Base-by-base conservation (phyloP, 2,888 invertebrate species). In the Cerceris rybyensis region DNA sequence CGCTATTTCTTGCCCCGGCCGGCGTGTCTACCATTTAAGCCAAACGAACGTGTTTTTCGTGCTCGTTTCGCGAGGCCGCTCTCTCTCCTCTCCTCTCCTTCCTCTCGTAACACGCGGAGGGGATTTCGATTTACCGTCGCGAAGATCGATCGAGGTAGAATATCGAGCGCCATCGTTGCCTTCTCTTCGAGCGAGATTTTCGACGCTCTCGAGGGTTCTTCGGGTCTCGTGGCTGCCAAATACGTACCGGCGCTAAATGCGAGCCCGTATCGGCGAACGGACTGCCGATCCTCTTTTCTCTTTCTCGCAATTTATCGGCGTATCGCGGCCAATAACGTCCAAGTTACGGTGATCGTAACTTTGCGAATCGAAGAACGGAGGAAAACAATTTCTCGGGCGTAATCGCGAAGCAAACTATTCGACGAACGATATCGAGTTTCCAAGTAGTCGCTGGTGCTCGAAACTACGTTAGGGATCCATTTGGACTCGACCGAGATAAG, bases 1-100 rank as follows among this genome's bases (percentile, higher is more conserved):
- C 84, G 81, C 78, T 81, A 81, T 70, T 78, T 70, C 83, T 78
- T 81, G 61, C 81, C 80, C 54, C 55, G 77, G 70, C 70, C 55
- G 77, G 70, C 70, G 76, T 58, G 41, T 60, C 50, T 28, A 67
- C 74, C 54, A 61, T 75, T 83, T 65, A 66, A 66, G 16, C 6
- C 64, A 61, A 81, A 66, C 59, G 43, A 66, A 68, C 71, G 52
- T 61, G 43, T 50, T 69, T 77, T 52, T 55, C 63, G 49, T 50
- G 5, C 43, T 17, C 55, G 17, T 9, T 43, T 39, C 39, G 39
- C 63, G 43, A 42, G 39, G 2, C 28, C 4, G 28, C 28, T 57
- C 13, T 43, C n/a, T 42, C 14, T 58, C 11, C 50, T 28, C 60
- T 60, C 16, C 43, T 50, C n/a, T 11, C 46, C 46, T 6, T 11